Percentiles rank a stretch among this genome's conserved stretches.
Evolutionary conservation across 2,888 invertebrate genomes (phyloP).

Genomic region (Polydesmus complanatus): DNA sequence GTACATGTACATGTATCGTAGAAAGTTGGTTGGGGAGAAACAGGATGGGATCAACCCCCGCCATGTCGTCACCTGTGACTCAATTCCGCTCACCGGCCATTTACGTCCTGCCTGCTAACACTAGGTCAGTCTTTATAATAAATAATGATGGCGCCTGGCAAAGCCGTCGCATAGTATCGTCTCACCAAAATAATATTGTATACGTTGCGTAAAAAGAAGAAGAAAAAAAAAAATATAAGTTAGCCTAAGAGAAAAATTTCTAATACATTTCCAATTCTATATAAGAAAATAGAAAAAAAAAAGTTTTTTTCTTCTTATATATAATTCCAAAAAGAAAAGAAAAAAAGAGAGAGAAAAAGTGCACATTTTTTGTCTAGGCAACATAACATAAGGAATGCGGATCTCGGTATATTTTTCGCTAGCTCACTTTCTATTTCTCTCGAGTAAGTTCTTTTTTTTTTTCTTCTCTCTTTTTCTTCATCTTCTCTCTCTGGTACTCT

Average conservation of each 20-base stretch:
- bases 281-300: neutral
- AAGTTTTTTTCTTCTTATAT: too few species aligned
- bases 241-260: neutral
- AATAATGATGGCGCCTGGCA: neutral
- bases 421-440: neutral
- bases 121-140: neutral
- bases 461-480: neutral
- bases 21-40: too few species aligned
- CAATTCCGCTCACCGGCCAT: too few species aligned
- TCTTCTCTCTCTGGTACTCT: neutral
- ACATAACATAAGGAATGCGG: neutral
- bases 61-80: too few species aligned
- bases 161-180: neutral
- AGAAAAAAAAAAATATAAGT: neutral
- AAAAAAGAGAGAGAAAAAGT: neutral
- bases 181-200: too few species aligned
- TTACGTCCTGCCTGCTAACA: too few species aligned
- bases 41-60: too few species aligned
- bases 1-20: too few species aligned
- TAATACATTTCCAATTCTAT: neutral
- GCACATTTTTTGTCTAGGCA: neutral
- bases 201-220: neutral
- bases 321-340: too few species aligned
- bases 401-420: neutral
- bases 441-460: too few species aligned